Conservation (phyloP, 2,888 invertebrate genomes). For the Drosophila atripex region DNA sequence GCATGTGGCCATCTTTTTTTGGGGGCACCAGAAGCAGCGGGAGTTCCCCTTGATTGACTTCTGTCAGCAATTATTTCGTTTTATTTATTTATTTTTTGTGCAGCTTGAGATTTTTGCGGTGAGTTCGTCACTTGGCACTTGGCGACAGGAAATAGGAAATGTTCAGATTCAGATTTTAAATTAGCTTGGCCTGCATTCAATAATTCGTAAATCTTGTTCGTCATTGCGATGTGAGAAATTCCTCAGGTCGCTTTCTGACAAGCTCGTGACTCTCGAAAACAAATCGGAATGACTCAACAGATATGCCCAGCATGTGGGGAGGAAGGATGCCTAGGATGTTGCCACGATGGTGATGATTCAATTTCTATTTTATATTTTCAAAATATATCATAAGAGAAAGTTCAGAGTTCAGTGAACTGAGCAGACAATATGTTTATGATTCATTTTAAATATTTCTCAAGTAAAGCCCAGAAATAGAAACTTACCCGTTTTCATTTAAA, state of each 20-base stretch:
- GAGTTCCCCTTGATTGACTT: slow-evolving; percentile 50
- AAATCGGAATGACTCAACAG: slow-evolving; percentile 36
- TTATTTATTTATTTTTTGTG: slow-evolving; percentile 16
- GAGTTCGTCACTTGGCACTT: slow-evolving; percentile 22
- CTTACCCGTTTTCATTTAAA: not conserved
- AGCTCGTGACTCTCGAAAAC: slow-evolving; percentile 37
- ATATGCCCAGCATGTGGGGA: slow-evolving; percentile 26
- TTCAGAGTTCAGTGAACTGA: slow-evolving; percentile 28
- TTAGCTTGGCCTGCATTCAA: slow-evolving; percentile 55
- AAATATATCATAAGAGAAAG: not conserved
- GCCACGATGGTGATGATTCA: slow-evolving; percentile 16
- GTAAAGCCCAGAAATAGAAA: no score
- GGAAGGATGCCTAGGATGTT: slow-evolving; percentile 7
- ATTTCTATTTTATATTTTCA: not conserved
- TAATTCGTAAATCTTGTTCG: slow-evolving; percentile 16
- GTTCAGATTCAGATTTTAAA: slow-evolving; percentile 75
- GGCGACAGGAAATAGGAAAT: slow-evolving; percentile 75
- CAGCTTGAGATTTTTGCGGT: slow-evolving; percentile 6
- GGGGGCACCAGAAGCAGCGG: not conserved
- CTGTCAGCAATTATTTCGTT: slow-evolving; percentile 44
- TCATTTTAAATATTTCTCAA: no score
- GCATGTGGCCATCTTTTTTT: slow-evolving; percentile 50
- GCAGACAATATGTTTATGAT: not conserved
- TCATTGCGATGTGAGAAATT: slow-evolving; percentile 37
- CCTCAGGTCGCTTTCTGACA: slow-evolving; percentile 10